These are phyloP conservation scores for Psittacula derbiana DNA, from an alignment of 2,797 vertebrate genomes.

Conservation along the genomic window DNA sequence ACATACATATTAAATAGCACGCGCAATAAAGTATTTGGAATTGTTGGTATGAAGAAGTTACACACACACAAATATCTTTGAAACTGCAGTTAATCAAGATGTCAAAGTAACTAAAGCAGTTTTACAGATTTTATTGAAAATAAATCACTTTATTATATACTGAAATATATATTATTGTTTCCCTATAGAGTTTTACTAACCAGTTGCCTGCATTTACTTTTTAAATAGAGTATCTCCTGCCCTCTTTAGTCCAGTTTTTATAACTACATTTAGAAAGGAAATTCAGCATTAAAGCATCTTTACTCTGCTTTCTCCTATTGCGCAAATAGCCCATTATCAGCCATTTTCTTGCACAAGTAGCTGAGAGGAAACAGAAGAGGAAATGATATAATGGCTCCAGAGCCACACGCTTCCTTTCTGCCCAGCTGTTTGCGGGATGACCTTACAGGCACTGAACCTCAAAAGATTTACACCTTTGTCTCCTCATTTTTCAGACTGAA, in stretches of 20 bases:
- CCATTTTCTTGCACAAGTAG: conserved; percentile 77
- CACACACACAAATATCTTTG: conserved; percentile 66
- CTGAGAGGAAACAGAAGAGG: conserved; percentile 84
- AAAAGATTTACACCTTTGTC: conserved; percentile 32
- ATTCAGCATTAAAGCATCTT: conserved; percentile 50
- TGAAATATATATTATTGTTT: conserved; percentile 72
- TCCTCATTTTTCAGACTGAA: neutral
- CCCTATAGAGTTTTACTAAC: conserved; percentile 55
- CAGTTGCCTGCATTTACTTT: conserved; percentile 46
- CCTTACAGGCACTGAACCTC: conserved; percentile 65
- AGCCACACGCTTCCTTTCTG: conserved; percentile 76
- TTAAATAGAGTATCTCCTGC: conserved; percentile 81
- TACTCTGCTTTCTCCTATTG: conserved; percentile 66
- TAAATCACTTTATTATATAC: conserved; percentile 77
- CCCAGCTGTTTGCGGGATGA: conserved; percentile 77
- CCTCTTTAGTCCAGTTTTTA: conserved; percentile 84
- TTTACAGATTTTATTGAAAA: conserved; percentile 79
- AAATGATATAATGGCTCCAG: conserved; percentile 82
- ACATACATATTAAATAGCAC: conserved; percentile 65
- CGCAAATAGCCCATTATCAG: conserved; percentile 80
- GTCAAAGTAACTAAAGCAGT: conserved; percentile 77
- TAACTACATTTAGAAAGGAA: conserved; percentile 77
- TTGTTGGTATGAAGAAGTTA: conserved; percentile 52
- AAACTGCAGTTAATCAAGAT: conserved; percentile 76
- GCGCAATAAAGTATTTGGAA: conserved; percentile 57